Conservation (phyloP, 64 coral and sea anemone genomes). For the Montipora capricornis region DNA sequence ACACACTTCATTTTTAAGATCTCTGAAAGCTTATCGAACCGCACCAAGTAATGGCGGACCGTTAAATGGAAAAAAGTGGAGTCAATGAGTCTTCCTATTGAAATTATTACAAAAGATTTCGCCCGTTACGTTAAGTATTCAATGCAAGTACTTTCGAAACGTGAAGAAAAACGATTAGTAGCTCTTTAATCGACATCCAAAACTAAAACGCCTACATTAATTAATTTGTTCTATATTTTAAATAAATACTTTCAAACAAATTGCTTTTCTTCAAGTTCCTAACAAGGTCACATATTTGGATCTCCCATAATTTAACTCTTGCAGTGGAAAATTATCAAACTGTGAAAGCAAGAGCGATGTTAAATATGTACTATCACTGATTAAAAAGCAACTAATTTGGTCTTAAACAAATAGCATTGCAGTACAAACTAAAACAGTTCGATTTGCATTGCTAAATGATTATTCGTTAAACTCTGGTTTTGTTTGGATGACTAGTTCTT, state of each 20-base stretch:
- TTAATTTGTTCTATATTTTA: background rate
- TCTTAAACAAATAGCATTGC: background rate
- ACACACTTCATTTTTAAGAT: no score
- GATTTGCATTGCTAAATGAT: background rate
- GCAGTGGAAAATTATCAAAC: background rate
- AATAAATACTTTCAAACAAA: conserved; percentile 44
- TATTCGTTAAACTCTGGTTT: background rate
- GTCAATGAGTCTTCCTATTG: no score
- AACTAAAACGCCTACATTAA: conserved; percentile 6
- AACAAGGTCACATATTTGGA: background rate
- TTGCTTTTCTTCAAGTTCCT: background rate
- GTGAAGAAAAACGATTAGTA: no score
- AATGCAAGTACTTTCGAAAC: no score
- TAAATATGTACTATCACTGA: conserved; percentile 2
- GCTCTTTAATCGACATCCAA: background rate
- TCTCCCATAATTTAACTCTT: background rate
- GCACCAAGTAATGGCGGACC: no score
- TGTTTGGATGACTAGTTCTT: background rate
- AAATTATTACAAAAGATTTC: no score
- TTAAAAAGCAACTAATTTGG: background rate
- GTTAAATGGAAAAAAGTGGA: no score
- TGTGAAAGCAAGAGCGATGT: background rate
- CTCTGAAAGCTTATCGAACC: no score
- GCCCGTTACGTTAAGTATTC: no score
- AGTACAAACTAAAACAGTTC: background rate